phyloP scores from a whole-genome alignment of 1,140 invertebrate species.

The Trypoxylus dichotomus region DNA sequence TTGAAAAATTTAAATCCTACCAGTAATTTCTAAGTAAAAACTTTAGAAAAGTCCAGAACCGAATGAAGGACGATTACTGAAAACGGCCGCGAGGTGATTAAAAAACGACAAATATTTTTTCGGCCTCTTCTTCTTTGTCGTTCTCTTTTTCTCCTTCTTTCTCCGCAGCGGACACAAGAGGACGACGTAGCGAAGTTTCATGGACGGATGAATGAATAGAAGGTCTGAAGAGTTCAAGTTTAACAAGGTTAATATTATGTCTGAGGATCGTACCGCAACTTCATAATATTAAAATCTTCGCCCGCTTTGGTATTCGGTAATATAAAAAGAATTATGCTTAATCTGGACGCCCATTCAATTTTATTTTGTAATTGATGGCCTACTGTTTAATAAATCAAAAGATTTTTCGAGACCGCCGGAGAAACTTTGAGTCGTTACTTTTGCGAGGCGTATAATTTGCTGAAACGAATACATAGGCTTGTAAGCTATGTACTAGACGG shows the following conservation, averaged over 20 bases:
- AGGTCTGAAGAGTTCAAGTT: constrained; percentile 1
- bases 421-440: background rate
- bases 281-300: background rate
- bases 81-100: background rate
- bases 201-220: background rate
- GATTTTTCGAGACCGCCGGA: background rate
- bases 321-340: constrained; percentile 4
- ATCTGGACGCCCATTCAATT: background rate
- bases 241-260: constrained; percentile 3
- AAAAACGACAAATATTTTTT: constrained; percentile 8
- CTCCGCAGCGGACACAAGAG: background rate
- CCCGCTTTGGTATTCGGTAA: background rate
- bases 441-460: background rate
- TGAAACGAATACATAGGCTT: no score
- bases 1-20: constrained; percentile 25
- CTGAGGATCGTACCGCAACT: background rate
- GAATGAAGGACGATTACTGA: constrained; percentile 5
- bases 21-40: constrained; percentile 26
- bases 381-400: background rate
- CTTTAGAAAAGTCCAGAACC: background rate
- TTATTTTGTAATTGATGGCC: background rate
- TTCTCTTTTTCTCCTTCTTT: background rate
- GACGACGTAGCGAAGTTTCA: background rate
- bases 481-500: no score
- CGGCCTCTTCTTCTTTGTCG: background rate